These are phyloP conservation scores for Drosophila suboccidentalis DNA, from an alignment of 2,888 invertebrate genomes.

Conservation along the genomic window DNA sequence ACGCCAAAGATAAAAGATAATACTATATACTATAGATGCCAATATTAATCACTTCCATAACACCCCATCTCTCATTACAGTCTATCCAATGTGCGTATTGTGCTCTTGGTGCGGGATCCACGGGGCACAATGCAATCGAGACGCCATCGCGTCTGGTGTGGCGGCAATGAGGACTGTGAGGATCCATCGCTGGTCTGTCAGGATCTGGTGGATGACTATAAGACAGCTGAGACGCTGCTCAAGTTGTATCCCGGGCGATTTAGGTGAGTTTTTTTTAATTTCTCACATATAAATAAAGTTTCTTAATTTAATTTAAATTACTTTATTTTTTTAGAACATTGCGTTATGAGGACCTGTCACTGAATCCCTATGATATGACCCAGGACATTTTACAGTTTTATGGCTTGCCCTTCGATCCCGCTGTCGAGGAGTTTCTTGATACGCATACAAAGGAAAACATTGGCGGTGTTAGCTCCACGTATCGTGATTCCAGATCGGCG, in stretches of 20 bases:
- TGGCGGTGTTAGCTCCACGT: constrained; percentile 94
- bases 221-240: constrained; percentile 89
- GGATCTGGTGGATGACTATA: constrained; percentile 93
- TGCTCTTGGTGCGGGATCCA: constrained; percentile 94
- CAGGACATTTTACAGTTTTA: constrained; percentile 91
- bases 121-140: constrained; percentile 94
- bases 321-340: constrained; percentile 88
- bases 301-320: neutral
- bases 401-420: constrained; percentile 89
- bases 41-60: constrained; percentile 12
- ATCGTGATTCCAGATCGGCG: constrained; percentile 93
- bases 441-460: constrained; percentile 93
- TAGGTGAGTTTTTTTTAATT: constrained; percentile 87
- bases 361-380: constrained; percentile 90
- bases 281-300: too few relatives aligned
- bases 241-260: constrained; percentile 90
- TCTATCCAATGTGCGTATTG: constrained; percentile 89
- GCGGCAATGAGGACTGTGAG: constrained; percentile 92
- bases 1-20: constrained; percentile 30
- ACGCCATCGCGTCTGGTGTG: constrained; percentile 90
- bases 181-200: constrained; percentile 91
- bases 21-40: too few relatives aligned
- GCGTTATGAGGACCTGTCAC: constrained; percentile 93
- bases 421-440: constrained; percentile 91
- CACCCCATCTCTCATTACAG: constrained; percentile 84